Conservation (phyloP, 2,113 vertebrate genomes). For the Crotalus helleri region DNA sequence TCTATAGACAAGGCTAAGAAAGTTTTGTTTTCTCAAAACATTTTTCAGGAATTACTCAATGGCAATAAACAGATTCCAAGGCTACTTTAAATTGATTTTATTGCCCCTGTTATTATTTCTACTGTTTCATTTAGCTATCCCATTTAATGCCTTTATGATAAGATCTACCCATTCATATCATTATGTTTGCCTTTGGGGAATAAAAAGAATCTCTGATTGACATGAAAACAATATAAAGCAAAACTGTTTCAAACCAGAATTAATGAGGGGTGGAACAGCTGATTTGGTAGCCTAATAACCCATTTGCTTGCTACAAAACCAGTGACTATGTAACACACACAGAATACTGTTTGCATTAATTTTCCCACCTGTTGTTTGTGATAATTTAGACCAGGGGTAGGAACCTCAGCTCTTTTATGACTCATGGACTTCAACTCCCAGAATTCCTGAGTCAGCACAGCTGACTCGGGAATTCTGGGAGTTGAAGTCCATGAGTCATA, state of each 20-base stretch:
- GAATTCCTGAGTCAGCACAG: too few species aligned
- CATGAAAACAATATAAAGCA: slow-evolving; percentile 15
- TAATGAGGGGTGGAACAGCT: background rate
- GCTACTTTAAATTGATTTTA: slow-evolving; percentile 31
- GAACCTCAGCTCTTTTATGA: too few species aligned
- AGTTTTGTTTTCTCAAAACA: slow-evolving; percentile 43
- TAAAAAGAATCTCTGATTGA: slow-evolving; percentile 41
- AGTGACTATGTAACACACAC: background rate
- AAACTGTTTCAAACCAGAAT: background rate
- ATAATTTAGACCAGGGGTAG: background rate
- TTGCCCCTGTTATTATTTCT: slow-evolving; percentile 49
- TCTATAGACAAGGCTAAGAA: slow-evolving; percentile 22
- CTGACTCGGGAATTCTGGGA: too few species aligned
- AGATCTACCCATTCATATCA: slow-evolving; percentile 50
- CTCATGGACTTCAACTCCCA: too few species aligned
- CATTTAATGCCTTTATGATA: slow-evolving; percentile 54
- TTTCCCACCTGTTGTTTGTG: background rate
- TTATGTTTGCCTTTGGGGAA: slow-evolving; percentile 57
- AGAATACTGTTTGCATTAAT: background rate
- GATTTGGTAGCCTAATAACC: accelerated
- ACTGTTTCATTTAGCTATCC: slow-evolving; percentile 49
- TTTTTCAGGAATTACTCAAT: slow-evolving; percentile 38
- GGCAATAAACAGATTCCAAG: slow-evolving; percentile 41
- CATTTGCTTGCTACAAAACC: background rate
- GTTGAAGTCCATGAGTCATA: too few species aligned